Base-by-base conservation (phyloP, 2,888 invertebrate genomes). In the Orchesellides sinensis region DNA sequence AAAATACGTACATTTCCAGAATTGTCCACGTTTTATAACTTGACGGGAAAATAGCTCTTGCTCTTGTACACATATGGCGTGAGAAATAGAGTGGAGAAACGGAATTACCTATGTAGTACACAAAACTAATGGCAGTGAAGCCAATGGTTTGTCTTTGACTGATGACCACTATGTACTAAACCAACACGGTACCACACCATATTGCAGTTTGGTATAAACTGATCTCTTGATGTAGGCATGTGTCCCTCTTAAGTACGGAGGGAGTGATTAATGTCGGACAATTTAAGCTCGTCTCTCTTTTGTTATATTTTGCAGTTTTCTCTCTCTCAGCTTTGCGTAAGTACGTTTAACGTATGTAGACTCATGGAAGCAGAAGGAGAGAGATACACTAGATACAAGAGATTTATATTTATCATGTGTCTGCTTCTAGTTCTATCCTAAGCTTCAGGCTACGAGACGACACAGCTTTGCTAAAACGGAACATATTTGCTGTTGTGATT, bases 231-330 rank as follows among this genome's bases (percentile, higher is more conserved):
- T 82, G 65, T 54, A 77, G n/a, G n/a, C n/a, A n/a, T n/a, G n/a
- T 75, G 77, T 77, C 54, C 66, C 32, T 25, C 21, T 35, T 23
- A 63, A 63, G 59, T 73, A 74, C 40, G 74, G 74, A 81, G 32
- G 10, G 29, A 49, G 82, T 82, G 82, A 82, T 82, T 82, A 82
- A 82, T 82, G 82, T 68, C 54, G 35, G 74, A 68, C 77, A 70
- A 82, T n/a, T n/a, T 75, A 77, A 74, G 32, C 77, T 74, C 25
- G 12, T 19, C 14, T 68, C 63, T 72, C 69, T 77, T 70, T 75
- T 80, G 73, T 82, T 65, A 40, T 81, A n/a, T 81, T 61, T 81
- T 70, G 17, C 47, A 27, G 10, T 19, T 49, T 14, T 35, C 59
- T 59, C 8, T 45, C 27, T n/a, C 27, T 29, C 40, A 45, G 12